phyloP scores from a whole-genome alignment of 2,888 invertebrate species.

The Aleiodes leptofemur region DNA sequence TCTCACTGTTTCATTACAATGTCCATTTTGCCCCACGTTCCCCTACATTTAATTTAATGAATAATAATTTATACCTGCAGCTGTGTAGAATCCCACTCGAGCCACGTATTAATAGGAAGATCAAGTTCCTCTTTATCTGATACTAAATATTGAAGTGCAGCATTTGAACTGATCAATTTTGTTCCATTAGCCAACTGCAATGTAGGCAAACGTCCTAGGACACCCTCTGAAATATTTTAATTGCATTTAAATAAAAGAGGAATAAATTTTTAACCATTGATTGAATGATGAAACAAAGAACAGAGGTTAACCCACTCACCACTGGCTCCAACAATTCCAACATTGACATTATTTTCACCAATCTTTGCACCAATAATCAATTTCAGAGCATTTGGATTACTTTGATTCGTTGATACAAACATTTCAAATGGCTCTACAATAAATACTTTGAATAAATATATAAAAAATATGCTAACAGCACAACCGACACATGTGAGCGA shows the following conservation, averaged over 20 bases:
- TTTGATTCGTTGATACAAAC: slow-evolving; percentile 85
- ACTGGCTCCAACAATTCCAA: slow-evolving; percentile 79
- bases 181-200: slow-evolving; percentile 80
- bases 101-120: slow-evolving; percentile 70
- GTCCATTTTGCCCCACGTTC: too few relatives aligned
- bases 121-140: slow-evolving; percentile 74
- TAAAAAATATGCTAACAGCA: slow-evolving; percentile 64
- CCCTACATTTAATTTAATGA: not conserved
- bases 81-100: slow-evolving; percentile 75
- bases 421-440: slow-evolving; percentile 76
- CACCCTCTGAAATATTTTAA: slow-evolving; percentile 71
- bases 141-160: slow-evolving; percentile 82
- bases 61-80: slow-evolving; percentile 69
- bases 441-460: slow-evolving; percentile 70
- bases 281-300: slow-evolving; percentile 40
- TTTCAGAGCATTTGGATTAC: slow-evolving; percentile 87
- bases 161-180: slow-evolving; percentile 84
- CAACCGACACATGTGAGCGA: slow-evolving; percentile 68
- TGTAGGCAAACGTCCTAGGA: slow-evolving; percentile 80
- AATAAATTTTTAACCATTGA: slow-evolving; percentile 19
- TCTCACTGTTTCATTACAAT: too few relatives aligned
- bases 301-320: slow-evolving; percentile 76
- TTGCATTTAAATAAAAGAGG: not conserved
- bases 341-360: slow-evolving; percentile 78
- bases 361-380: slow-evolving; percentile 83